Base-by-base conservation (phyloP, 2,113 vertebrate species). In the Helogale parvula region DNA sequence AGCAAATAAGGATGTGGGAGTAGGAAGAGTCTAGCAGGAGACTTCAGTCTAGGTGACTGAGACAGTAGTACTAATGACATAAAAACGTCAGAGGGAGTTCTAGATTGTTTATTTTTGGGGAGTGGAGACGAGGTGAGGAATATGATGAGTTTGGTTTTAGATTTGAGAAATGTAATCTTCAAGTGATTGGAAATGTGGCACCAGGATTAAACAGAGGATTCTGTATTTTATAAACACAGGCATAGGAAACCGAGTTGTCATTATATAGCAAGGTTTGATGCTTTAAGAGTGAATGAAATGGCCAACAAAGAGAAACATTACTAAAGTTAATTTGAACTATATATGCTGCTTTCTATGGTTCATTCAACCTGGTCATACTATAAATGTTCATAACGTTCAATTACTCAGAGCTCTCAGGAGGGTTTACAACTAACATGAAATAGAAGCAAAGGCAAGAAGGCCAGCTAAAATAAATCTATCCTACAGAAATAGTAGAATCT, bases 211-310 rank as follows among this genome's bases (percentile, higher is more conserved):
- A 95, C 23, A 93, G 21, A 94, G 29, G n/a, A 29, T 6, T 90
- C 31, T 95, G 66, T 21, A 89, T 87, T 97, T 97, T 88, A 93
- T 77, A 93, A 93, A 97, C 63, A 84, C 3, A 93, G 66, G 88
- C 13, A 68, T 1, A 81, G 69, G 52, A 97, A 96, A 93, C 7
- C 12, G 54, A 83, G 15, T 63, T 68, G 96, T 91, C 15, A 74
- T 72, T 90, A 94, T 31, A 76, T 8, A 90, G 69, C 19, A 97
- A 83, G 23, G 12, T 79, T 87, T 95, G 19, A 90, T 94, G 33
- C 23, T 68, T 86, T 83, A 84, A 81, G 21, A 88, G 71, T 66
- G 81, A 88, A 84, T 82, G 85, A 93, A 54, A 93, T 21, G 72
- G 47, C 45, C 57, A 96, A 93, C n/a, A 93, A 93, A 87, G n/a